Evolutionary conservation across 2,113 vertebrate genomes (phyloP).

Genomic region (Labeo catla): DNA sequence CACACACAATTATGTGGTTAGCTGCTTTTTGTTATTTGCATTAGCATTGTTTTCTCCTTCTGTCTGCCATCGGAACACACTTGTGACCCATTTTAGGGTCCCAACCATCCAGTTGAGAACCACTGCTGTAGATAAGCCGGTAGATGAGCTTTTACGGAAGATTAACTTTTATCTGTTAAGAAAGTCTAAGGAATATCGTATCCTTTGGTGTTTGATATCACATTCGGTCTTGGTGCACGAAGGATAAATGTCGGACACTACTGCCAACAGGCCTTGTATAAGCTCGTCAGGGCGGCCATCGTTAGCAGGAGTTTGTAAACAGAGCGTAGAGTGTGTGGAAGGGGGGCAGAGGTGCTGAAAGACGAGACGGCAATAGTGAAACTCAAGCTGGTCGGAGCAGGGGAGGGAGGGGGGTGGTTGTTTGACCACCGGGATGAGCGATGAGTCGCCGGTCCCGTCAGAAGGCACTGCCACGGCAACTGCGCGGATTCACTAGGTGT

Average conservation of each 20-base stretch:
- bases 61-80: neutral
- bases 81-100: neutral
- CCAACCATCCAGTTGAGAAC: neutral
- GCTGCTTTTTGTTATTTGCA: neutral
- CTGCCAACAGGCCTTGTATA: constrained; percentile 43
- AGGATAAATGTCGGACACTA: constrained; percentile 17
- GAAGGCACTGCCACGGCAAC: constrained; percentile 28
- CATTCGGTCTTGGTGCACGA: neutral
- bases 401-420: neutral
- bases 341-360: constrained; percentile 43
- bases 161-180: constrained; percentile 6
- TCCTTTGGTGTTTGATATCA: neutral
- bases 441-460: constrained; percentile 27
- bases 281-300: constrained; percentile 33
- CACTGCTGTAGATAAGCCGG: neutral
- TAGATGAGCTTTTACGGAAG: neutral
- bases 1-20: neutral
- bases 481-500: constrained; percentile 35
- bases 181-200: neutral
- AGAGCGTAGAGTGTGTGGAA: constrained; percentile 37
- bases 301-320: constrained; percentile 52
- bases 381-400: constrained; percentile 41
- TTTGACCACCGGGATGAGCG: constrained; percentile 25
- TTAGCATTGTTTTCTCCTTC: neutral
- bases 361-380: constrained; percentile 46